Conservation (phyloP, 2,888 invertebrate genomes). For the Quadroppia sp. region DNA sequence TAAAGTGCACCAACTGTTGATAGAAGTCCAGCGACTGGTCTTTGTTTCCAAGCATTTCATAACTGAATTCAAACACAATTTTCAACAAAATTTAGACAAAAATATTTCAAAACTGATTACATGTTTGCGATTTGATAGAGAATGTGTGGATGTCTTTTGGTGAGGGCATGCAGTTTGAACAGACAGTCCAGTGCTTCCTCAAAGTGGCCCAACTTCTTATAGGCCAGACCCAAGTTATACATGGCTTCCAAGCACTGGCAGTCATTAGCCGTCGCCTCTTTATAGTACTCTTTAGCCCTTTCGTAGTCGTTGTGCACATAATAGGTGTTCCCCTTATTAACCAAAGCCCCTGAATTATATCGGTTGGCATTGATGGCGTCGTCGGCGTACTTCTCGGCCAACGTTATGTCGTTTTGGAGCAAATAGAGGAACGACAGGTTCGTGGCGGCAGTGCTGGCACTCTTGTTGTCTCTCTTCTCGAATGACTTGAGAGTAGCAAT, state of each 20-base stretch:
- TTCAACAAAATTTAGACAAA: not conserved
- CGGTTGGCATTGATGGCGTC: slow-evolving; percentile 68
- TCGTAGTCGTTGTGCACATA: slow-evolving; percentile 66
- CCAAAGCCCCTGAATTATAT: slow-evolving; percentile 74
- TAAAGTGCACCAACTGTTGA: slow-evolving; percentile 72
- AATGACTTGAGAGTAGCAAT: slow-evolving; percentile 78
- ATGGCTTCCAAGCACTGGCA: slow-evolving; percentile 77
- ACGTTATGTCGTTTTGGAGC: slow-evolving; percentile 71
- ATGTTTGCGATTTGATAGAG: slow-evolving; percentile 73
- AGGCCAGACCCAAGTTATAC: slow-evolving; percentile 71
- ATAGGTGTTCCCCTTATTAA: slow-evolving; percentile 77
- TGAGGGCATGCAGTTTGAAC: slow-evolving; percentile 67
- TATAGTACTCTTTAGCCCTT: slow-evolving; percentile 67
- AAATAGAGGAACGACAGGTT: slow-evolving; percentile 80
- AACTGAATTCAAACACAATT: slow-evolving; percentile 50
- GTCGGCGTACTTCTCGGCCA: slow-evolving; percentile 71
- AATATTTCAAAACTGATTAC: slow-evolving; percentile 49
- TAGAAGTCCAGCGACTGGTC: slow-evolving; percentile 60
- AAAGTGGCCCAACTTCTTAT: slow-evolving; percentile 65
- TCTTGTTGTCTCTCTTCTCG: slow-evolving; percentile 73
- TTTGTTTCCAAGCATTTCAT: slow-evolving; percentile 63
- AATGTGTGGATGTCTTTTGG: slow-evolving; percentile 67
- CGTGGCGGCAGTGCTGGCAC: slow-evolving; percentile 73
- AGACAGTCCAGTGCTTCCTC: slow-evolving; percentile 74
- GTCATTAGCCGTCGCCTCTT: slow-evolving; percentile 72